A percentile compares a stretch with the other conserved stretches of the same genome.
phyloP scores from a whole-genome alignment of 30 jellyfish, hydroid and myxozoan species.

The Aurelia aurita complex sp. Pacific region DNA sequence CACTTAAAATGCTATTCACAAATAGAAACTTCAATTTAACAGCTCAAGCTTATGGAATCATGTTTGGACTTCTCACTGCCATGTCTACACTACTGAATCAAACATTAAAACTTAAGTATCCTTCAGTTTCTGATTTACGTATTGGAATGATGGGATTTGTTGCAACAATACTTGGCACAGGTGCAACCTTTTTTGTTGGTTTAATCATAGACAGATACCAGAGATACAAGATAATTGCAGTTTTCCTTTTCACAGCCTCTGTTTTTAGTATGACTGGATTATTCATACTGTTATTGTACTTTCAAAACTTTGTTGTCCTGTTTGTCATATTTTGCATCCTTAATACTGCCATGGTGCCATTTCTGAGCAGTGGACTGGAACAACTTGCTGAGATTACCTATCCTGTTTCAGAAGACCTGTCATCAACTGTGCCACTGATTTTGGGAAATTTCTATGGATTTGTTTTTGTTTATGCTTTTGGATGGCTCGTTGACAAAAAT shows the following conservation, averaged over 20 bases:
- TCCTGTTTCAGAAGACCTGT: conserved; percentile 78
- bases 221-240: conserved; percentile 42
- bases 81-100: conserved; percentile 53
- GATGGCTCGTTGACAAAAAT: conserved; percentile 49
- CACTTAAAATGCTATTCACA: conserved; percentile 49
- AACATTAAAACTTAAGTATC: conserved; percentile 29
- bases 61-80: conserved; percentile 59
- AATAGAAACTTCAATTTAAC: conserved; percentile 56
- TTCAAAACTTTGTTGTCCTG: conserved; percentile 38
- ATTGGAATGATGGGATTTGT: conserved; percentile 93
- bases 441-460: conserved; percentile 83
- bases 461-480: conserved; percentile 30
- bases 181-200: conserved; percentile 62
- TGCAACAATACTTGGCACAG: conserved; percentile 54
- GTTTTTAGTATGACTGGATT: conserved; percentile 57
- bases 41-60: conserved; percentile 71
- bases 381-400: conserved; percentile 87
- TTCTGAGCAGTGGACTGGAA: conserved; percentile 72
- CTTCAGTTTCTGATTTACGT: conserved; percentile 18
- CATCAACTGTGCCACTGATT: conserved; percentile 68
- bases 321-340: conserved; percentile 36
- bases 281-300: conserved; percentile 34
- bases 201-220: conserved; percentile 50
- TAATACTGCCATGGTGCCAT: conserved; percentile 63
- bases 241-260: conserved; percentile 40